Evolutionary conservation across 2,113 vertebrate species (phyloP).

Genomic region (Engystomops pustulosus): DNA sequence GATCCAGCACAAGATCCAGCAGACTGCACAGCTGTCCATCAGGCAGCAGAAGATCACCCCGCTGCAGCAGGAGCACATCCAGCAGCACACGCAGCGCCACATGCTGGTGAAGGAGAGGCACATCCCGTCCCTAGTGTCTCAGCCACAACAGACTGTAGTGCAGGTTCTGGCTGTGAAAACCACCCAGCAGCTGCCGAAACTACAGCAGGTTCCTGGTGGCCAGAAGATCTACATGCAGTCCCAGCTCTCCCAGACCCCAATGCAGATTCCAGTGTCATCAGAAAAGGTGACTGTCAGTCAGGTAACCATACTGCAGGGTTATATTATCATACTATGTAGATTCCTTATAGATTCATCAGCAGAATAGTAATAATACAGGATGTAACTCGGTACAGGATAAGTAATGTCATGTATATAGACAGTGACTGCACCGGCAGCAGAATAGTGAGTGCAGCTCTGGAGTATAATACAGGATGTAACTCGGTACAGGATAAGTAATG

Average conservation of each 20-base stretch:
- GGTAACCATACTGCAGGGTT: constrained; percentile 80
- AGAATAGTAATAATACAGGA: too few species aligned
- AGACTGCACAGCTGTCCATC: constrained; percentile 80
- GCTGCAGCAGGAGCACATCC: constrained; percentile 76
- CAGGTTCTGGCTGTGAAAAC: constrained; percentile 84
- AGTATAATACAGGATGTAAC: too few species aligned
- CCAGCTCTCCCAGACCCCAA: constrained; percentile 85
- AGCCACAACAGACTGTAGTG: constrained; percentile 81
- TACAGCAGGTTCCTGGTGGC: constrained; percentile 92
- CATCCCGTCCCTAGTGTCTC: constrained; percentile 74
- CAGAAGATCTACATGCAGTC: constrained; percentile 93
- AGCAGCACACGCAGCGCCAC: constrained; percentile 74
- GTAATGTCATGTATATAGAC: too few species aligned
- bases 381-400: too few species aligned
- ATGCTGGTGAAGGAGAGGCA: constrained; percentile 82
- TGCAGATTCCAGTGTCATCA: constrained; percentile 85
- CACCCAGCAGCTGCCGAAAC: constrained; percentile 89
- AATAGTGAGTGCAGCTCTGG: too few species aligned
- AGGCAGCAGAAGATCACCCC: constrained; percentile 81
- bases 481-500: too few species aligned
- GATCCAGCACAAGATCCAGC: constrained; percentile 79
- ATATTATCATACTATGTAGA: too few species aligned
- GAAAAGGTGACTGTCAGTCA: constrained; percentile 86
- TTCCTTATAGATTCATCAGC: too few species aligned
- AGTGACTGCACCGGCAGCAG: too few species aligned